These are phyloP conservation scores for Rhopalosiphum maidis DNA, from an alignment of 1,140 invertebrate species.

Conservation along the genomic window DNA sequence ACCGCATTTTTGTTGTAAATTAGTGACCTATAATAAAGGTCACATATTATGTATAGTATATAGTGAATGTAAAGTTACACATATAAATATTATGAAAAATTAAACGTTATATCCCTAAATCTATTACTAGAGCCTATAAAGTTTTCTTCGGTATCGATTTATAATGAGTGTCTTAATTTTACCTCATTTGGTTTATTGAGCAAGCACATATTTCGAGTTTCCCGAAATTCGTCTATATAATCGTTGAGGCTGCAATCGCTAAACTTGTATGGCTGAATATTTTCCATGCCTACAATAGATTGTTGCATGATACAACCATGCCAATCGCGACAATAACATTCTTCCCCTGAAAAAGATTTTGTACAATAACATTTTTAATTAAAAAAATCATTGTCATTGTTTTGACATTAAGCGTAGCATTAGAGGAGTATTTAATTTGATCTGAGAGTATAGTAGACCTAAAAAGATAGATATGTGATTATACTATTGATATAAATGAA, in stretches of 20 bases:
- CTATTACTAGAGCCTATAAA: background rate
- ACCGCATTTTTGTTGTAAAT: slow-evolving; percentile 71
- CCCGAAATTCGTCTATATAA: slow-evolving; percentile 80
- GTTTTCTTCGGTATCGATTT: background rate
- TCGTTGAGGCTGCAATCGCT: slow-evolving; percentile 87
- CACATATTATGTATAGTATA: background rate
- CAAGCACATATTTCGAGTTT: slow-evolving; percentile 83
- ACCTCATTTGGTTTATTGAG: slow-evolving; percentile 89
- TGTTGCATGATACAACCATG: slow-evolving; percentile 94
- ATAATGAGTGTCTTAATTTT: background rate
- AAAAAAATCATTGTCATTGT: background rate
- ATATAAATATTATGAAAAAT: background rate
- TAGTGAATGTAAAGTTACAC: background rate
- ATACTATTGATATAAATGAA: background rate
- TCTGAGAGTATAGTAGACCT: background rate
- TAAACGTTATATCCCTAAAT: background rate
- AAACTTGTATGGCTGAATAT: slow-evolving; percentile 86
- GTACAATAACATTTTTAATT: background rate
- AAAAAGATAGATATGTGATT: background rate
- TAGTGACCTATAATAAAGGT: slow-evolving; percentile 18
- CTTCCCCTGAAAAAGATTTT: slow-evolving; percentile 65
- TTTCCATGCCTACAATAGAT: slow-evolving; percentile 42
- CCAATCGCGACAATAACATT: slow-evolving; percentile 90
- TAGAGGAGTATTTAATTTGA: background rate
- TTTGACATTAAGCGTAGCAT: background rate